Evolutionary conservation across 1,140 invertebrate species (phyloP), one percentile per base, ranked within the genome.

Genomic region (Bombus ignitus): DNA sequence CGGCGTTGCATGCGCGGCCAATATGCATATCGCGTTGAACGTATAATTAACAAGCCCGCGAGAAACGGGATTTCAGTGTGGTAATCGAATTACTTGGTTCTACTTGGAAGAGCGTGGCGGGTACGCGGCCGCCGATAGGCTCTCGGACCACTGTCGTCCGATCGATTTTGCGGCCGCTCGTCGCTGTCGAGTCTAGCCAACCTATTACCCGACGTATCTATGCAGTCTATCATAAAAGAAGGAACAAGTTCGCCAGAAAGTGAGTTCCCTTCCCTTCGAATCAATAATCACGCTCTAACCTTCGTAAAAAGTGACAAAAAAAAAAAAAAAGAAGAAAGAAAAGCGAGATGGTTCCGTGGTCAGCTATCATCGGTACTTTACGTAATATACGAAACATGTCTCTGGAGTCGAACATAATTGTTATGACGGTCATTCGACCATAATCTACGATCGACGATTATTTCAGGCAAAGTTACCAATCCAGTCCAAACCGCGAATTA

Each of bases 131-230:
- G 70, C 57, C 65, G 35, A 87, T 87, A 84, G 37, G 32, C 81
- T 57, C 42, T n/a, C 47, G 44, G 42, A 39, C 53, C 42, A 79
- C 47, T 78, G 84, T 88, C 80, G 74, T 65, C 22, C 79, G 74
- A 86, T 86, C 87, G 87, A 88, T 86, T 85, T 78, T 35, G 59
- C 76, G 57, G 28, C 68, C 76, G n/a, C 22, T 62, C 42, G 47
- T 66, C 47, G 62, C 57, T 1, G 37, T 12, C 66, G 35, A 32
- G 59, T 53, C 73, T 32, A 32, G 65, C 62, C 79, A 28, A 39
- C 77, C 83, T 71, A 88, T 88, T 80, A 83, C 53, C 32, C 59
- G 28, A 62, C 78, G 25, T 86, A 88, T 88, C 87, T 88, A 86
- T 86, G 84, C 85, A 32, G 37, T 28, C 42, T 82, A 86, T 86